Percentiles rank a stretch among this genome's conserved stretches.
These are phyloP conservation scores for Botrylloides violaceus DNA, from an alignment of 23 tunicate species.

Conservation along the genomic window DNA sequence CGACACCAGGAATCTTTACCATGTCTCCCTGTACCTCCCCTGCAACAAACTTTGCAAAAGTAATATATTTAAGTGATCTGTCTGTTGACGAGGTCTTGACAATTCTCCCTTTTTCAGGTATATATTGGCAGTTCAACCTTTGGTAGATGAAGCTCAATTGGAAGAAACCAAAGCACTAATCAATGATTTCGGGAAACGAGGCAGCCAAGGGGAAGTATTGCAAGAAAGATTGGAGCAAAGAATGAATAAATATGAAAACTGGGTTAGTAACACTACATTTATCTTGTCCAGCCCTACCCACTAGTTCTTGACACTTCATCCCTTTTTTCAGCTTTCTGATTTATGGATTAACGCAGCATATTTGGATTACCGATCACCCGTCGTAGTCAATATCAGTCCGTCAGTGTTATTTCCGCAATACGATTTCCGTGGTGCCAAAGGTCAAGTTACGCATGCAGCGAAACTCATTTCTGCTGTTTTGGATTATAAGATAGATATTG, in stretches of 20 bases:
- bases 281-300: too few relatives aligned
- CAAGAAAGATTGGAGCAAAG: conserved; percentile 45
- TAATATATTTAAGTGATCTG: not conserved
- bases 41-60: conserved; percentile 76
- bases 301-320: too few relatives aligned
- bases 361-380: conserved; percentile 48
- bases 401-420: conserved; percentile 72
- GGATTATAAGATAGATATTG: conserved; percentile 58
- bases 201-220: conserved; percentile 55
- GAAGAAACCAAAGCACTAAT: conserved; percentile 46
- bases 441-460: conserved; percentile 78
- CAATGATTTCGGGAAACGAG: conserved; percentile 53
- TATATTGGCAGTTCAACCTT: conserved; percentile 44
- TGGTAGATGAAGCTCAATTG: conserved; percentile 45
- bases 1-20: conserved; percentile 75
- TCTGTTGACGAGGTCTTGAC: not conserved
- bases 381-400: conserved; percentile 71
- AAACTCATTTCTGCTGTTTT: conserved; percentile 64
- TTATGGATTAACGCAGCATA: conserved; percentile 83
- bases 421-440: conserved; percentile 50
- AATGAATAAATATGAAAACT: conserved; percentile 53
- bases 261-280: too few relatives aligned
- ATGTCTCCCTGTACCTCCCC: conserved; percentile 62
- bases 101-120: conserved; percentile 14
- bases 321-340: conserved; percentile 36